A percentile compares a stretch with the other conserved stretches of the same genome.
These are phyloP conservation scores for Aphrophora alni DNA, from an alignment of 2,888 invertebrate genomes.

Conservation along the genomic window DNA sequence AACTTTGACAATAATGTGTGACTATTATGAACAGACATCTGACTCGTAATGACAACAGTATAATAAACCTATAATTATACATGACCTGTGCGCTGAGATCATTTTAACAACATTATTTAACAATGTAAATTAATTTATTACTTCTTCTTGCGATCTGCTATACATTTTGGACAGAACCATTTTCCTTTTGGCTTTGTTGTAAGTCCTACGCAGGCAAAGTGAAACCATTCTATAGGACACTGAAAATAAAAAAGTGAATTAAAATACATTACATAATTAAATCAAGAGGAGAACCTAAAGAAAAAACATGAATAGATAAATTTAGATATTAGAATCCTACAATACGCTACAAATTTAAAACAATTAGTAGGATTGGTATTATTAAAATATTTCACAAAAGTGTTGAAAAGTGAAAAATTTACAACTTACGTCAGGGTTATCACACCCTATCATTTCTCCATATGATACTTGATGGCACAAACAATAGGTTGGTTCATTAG, in stretches of 20 bases:
- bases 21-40: too few relatives aligned
- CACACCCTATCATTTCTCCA: conserved; percentile 97
- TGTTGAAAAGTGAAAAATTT: too few relatives aligned
- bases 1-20: too few relatives aligned
- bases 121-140: conserved; percentile 60
- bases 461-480: conserved; percentile 96
- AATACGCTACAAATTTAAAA: too few relatives aligned
- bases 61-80: not conserved
- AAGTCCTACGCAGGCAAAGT: conserved; percentile 91
- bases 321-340: too few relatives aligned
- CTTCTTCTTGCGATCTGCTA: conserved; percentile 80
- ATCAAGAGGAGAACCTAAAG: too few relatives aligned
- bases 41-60: not conserved
- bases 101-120: not conserved
- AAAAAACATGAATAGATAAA: too few relatives aligned
- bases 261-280: too few relatives aligned
- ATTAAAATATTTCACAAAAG: too few relatives aligned
- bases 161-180: conserved; percentile 91
- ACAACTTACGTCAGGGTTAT: conserved; percentile 85
- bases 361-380: too few relatives aligned
- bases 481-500: conserved; percentile 98
- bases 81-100: not conserved
- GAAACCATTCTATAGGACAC: conserved; percentile 91
- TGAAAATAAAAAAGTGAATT: conserved; percentile 43
- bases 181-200: conserved; percentile 91